Base-by-base conservation (phyloP, 2,113 vertebrate genomes). In the Tetrao urogallus region DNA sequence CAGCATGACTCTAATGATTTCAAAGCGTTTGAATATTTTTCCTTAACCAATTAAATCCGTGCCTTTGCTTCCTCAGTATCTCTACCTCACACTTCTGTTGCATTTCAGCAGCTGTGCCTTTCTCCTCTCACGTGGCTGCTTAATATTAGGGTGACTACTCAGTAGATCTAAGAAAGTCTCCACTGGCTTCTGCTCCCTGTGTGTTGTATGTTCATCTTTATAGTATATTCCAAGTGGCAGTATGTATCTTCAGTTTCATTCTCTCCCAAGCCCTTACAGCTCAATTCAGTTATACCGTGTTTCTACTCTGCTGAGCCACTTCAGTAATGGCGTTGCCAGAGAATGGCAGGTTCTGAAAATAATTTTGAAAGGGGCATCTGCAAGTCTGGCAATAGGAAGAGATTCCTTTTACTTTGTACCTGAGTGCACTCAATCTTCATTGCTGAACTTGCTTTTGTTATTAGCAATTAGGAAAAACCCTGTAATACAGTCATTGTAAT, bases 31-130 rank as follows among this genome's bases (percentile, higher is more conserved):
- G 10, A 64, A 34, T 67, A 6, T 43, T 86, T 24, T 45, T 22
- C 2, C 45, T 43, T 58, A 75, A 60, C 11, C 74, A 67, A n/a
- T 13, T 20, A 34, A 89, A 71, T 83, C 83, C 42, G 30, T 93
- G 50, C 65, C 89, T 73, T 82, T 74, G 12, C 72, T 75, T 63
- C 81, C 60, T 42, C 52, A 3, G 0, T 19, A 50, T n/a, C 72
- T 85, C 91, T 92, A 74, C 87, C 95, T 96, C 95, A 74, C 72
- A 47, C 64, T 86, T 66, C 34, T 82, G 42, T 22, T 27, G 5
- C 0, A 6, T 34, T 84, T 38, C 75, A 78, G 13, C 54, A 61
- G 25, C 10, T 94, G 90, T 91, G 67, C 91, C 78, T 94, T 82
- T 63, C 60, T 87, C 21, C 52, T 15, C 27, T 58, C 32, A 21